A percentile compares a stretch with the other conserved stretches of the same genome.
Conservation (phyloP, 2,888 invertebrate genomes). For the Azorinus chamasolen region DNA sequence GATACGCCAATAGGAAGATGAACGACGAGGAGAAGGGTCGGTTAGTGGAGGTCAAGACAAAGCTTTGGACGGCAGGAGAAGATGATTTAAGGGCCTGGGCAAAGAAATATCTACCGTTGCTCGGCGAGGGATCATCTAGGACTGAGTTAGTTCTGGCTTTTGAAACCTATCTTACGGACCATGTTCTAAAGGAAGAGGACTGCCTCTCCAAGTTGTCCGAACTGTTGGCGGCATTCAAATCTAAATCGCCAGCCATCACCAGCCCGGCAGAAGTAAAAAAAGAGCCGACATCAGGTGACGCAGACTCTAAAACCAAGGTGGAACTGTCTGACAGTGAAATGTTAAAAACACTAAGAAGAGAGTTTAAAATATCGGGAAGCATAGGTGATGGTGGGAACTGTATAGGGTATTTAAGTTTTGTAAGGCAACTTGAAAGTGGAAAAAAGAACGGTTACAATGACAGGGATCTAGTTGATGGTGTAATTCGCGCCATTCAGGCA, state of each 20-base stretch:
- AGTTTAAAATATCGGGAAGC: conserved; percentile 29
- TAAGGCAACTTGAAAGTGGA: conserved; percentile 24
- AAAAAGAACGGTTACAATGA: conserved; percentile 3
- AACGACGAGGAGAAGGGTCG: background rate
- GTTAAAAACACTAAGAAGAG: too few species aligned
- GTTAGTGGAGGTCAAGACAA: background rate
- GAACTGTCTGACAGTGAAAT: background rate
- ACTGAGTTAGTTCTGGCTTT: too few species aligned
- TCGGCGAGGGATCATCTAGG: too few species aligned
- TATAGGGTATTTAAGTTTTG: conserved; percentile 20
- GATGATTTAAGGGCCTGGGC: too few species aligned
- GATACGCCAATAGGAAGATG: background rate
- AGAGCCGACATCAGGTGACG: background rate
- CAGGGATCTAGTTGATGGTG: conserved; percentile 24
- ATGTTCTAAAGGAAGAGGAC: too few species aligned
- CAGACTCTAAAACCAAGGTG: background rate
- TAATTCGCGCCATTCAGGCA: conserved; percentile 20
- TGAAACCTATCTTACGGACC: too few species aligned
- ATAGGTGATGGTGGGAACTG: conserved; percentile 23
- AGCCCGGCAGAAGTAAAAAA: background rate
- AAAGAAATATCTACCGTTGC: too few species aligned
- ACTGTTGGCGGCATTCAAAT: background rate
- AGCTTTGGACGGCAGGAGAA: too few species aligned
- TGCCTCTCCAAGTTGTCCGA: too few species aligned
- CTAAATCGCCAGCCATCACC: background rate